These are phyloP conservation scores for Tipula helvola DNA, from an alignment of 2,888 invertebrate species.

Conservation along the genomic window DNA sequence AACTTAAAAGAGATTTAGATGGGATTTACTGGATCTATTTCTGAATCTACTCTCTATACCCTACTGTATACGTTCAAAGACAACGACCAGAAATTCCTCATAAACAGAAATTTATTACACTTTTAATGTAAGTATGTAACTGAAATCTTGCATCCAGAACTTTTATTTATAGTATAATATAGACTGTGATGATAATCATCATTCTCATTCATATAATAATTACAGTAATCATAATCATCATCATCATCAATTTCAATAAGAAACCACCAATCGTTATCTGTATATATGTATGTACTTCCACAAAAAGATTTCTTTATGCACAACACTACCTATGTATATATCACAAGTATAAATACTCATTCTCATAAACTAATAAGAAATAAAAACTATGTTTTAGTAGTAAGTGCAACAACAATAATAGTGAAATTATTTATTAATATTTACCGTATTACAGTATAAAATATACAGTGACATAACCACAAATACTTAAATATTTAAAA, in stretches of 20 bases:
- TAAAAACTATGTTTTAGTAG: neutral
- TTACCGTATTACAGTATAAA: neutral
- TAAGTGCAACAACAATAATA: neutral
- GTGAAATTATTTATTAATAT: neutral
- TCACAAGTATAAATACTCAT: neutral
- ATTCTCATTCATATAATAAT: neutral
- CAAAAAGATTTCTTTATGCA: neutral
- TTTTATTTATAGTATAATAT: neutral
- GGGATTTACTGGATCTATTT: no score
- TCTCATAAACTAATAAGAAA: neutral
- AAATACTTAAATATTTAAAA: neutral
- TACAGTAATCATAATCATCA: neutral
- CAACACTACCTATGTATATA: neutral
- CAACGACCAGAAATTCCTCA: no score
- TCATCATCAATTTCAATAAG: neutral
- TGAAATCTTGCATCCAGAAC: no score
- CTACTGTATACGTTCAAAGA: no score
- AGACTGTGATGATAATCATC: neutral
- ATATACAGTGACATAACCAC: neutral
- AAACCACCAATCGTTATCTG: neutral
- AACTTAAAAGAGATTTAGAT: no score
- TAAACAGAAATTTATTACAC: no score
- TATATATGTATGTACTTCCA: neutral
- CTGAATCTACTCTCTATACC: no score
- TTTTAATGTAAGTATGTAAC: no score